phyloP scores from a whole-genome alignment of 2,797 vertebrate species.

The Percopsis omiscomaycus region DNA sequence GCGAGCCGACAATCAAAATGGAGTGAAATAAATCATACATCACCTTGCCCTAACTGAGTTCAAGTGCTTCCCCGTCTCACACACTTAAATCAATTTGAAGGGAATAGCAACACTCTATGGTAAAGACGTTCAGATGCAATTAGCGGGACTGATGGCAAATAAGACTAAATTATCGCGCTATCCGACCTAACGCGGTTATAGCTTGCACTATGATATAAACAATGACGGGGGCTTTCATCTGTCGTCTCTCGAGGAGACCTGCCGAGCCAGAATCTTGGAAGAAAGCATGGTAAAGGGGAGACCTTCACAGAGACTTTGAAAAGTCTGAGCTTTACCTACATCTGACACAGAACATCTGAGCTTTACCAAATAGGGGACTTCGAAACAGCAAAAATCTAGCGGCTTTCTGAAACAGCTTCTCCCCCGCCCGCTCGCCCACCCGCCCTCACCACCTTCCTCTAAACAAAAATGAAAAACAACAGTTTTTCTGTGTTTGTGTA shows the following conservation, averaged over 20 bases:
- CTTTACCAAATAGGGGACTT: slow-evolving; percentile 37
- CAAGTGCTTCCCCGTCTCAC: slow-evolving; percentile 64
- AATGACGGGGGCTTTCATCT: background rate
- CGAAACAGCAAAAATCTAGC: slow-evolving; percentile 43
- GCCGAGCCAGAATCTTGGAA: slow-evolving; percentile 47
- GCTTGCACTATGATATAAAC: slow-evolving; percentile 60
- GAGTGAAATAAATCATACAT: slow-evolving; percentile 53
- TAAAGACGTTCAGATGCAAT: slow-evolving; percentile 76
- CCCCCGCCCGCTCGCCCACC: background rate
- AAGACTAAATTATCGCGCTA: slow-evolving; percentile 73
- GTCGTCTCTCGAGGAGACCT: slow-evolving; percentile 38
- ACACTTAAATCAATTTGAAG: slow-evolving; percentile 74
- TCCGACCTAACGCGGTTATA: slow-evolving; percentile 72
- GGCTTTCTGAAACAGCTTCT: slow-evolving; percentile 19
- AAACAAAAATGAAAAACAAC: background rate
- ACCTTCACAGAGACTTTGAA: slow-evolving; percentile 26
- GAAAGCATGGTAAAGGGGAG: slow-evolving; percentile 42
- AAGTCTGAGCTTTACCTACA: background rate
- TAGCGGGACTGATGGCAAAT: slow-evolving; percentile 77
- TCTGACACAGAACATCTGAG: slow-evolving; percentile 23
- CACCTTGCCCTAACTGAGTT: slow-evolving; percentile 63
- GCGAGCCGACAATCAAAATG: too few species aligned
- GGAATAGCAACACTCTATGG: slow-evolving; percentile 69
- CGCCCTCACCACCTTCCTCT: background rate
- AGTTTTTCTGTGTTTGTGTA: background rate